Base-by-base conservation (phyloP, 1,140 invertebrate species). In the Brachionus calyciflorus region DNA sequence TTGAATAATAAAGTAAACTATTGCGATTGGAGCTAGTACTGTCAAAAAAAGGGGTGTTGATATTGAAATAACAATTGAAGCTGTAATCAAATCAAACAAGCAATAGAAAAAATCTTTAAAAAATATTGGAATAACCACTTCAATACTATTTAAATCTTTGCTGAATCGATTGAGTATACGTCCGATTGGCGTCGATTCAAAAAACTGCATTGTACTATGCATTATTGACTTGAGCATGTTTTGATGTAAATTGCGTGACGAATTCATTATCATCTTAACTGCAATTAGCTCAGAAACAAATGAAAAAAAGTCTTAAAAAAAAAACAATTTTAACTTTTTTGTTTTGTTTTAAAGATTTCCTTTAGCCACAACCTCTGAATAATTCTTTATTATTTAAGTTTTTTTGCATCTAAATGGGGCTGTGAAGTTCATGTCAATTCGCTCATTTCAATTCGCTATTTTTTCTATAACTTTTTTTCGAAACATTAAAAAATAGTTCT, bases 1-100 rank as follows among this genome's bases (percentile, higher is more conserved):
- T 86, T 90, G 88, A 79, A 94, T 90, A 79, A 96, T 90, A 82
- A 93, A 93, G 86, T 97, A 97, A 46, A 96, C 78, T 12, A 93
- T 77, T 48, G 89, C 90, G 80, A 97, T 89, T 7, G 94, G 93
- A 77, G 96, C 51, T 77, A 95, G 90, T 49, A 94, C 89, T 6
- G 87, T 84, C 77, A 94, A 82, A 85, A 97, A 96, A 80, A 90
- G 87, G 0, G 93, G 93, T 37, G 94, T 96, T 78, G 91, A 91
- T 82, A 89, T 90, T 85, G 91, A 91, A 82, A 97, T 96, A 48
- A 96, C 91, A 81, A 94, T 88, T 77, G 97, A 84, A 3, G 93
- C 93, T 37, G 91, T 90, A 77, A 94, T 81, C 5, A 94, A 92
- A 89, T 93, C 84, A 81, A 89, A 89, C 40, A 81, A 60, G 63